A percentile compares a stretch with the other conserved stretches of the same genome.
These are phyloP conservation scores for Pinna nobilis DNA, from an alignment of 1,140 invertebrate species.

Conservation along the genomic window DNA sequence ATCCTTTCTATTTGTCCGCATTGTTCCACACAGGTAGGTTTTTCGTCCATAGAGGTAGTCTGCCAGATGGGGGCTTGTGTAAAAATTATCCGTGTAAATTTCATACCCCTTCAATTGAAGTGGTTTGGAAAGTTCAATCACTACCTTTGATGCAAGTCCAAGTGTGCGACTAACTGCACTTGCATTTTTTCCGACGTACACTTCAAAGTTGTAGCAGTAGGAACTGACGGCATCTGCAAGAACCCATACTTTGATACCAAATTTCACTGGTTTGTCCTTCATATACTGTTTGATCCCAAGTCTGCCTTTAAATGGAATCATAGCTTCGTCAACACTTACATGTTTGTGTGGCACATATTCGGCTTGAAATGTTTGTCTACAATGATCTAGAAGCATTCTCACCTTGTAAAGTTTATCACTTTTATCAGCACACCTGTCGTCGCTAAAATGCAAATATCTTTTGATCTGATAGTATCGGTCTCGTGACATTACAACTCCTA, in stretches of 20 bases:
- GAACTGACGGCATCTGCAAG: slow-evolving; percentile 28
- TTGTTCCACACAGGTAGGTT: slow-evolving; percentile 50
- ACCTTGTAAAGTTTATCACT: background rate
- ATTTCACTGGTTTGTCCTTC: slow-evolving; percentile 45
- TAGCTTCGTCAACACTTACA: background rate
- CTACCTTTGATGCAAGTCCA: slow-evolving; percentile 64
- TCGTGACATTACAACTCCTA: background rate
- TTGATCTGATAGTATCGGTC: background rate
- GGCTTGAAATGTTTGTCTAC: background rate
- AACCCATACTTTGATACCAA: slow-evolving; percentile 47
- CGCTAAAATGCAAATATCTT: background rate
- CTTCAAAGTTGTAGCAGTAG: slow-evolving; percentile 37
- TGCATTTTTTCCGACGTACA: slow-evolving; percentile 35
- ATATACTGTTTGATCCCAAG: slow-evolving; percentile 45
- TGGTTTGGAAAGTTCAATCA: slow-evolving; percentile 40
- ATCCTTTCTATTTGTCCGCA: slow-evolving; percentile 22
- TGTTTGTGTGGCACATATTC: background rate
- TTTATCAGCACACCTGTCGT: no score
- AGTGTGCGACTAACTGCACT: background rate
- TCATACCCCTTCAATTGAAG: slow-evolving; percentile 69
- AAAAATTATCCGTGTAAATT: slow-evolving; percentile 74
- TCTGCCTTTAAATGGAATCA: background rate
- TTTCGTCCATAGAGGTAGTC: slow-evolving; percentile 63
- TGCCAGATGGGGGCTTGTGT: slow-evolving; percentile 68
- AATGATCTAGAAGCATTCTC: background rate